Conservation (phyloP, 2,888 invertebrate species). For the Drosophila rellima region DNA sequence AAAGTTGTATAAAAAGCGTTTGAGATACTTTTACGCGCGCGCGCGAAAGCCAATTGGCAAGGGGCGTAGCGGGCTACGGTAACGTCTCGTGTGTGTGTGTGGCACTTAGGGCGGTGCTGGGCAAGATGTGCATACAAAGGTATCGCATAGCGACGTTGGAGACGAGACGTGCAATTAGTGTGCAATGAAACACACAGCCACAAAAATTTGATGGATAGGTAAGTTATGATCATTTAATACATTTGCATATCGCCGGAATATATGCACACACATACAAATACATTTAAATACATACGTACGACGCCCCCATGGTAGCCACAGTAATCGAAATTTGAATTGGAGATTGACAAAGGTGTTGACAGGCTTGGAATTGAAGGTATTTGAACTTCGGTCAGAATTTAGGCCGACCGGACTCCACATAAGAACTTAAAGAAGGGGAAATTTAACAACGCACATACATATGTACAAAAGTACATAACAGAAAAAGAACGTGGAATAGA, state of each 20-base stretch:
- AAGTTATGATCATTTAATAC: slow-evolving; percentile 45
- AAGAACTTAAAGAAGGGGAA: slow-evolving; percentile 62
- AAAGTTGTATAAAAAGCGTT: slow-evolving; percentile 61
- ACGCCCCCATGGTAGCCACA: slow-evolving; percentile 28
- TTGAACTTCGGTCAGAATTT: slow-evolving; percentile 56
- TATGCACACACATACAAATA: neutral
- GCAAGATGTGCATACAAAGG: slow-evolving; percentile 54
- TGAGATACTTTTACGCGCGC: slow-evolving; percentile 78
- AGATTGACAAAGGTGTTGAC: slow-evolving; percentile 62
- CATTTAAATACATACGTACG: neutral
- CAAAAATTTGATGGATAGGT: slow-evolving; percentile 52
- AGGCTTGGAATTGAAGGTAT: slow-evolving; percentile 46
- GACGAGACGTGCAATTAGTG: slow-evolving; percentile 64
- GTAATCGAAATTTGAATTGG: slow-evolving; percentile 45
- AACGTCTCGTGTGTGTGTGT: slow-evolving; percentile 16
- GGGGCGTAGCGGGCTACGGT: slow-evolving; percentile 37
- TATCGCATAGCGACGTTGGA: slow-evolving; percentile 19
- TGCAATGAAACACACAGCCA: slow-evolving; percentile 49
- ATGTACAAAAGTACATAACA: slow-evolving; percentile 10
- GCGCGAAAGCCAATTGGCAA: slow-evolving; percentile 57
- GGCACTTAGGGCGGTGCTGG: slow-evolving; percentile 53
- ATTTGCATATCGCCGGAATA: slow-evolving; percentile 47
- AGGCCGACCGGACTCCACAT: slow-evolving; percentile 24
- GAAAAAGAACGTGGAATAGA: slow-evolving; percentile 36
- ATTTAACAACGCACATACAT: slow-evolving; percentile 18